Conservation (phyloP, 2,888 invertebrate genomes). For the Odiellus spinosus region DNA sequence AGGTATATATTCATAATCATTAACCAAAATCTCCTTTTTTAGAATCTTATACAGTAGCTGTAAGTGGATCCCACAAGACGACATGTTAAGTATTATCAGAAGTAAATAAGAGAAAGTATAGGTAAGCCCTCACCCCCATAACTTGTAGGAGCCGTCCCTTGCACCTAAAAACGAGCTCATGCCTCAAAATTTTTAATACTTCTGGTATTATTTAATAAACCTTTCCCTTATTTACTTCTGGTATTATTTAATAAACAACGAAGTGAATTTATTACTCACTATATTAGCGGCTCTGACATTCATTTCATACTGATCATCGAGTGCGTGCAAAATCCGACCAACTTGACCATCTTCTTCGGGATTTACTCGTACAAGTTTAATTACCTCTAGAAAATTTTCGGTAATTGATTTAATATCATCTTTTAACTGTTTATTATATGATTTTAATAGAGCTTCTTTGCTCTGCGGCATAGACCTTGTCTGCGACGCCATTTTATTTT, state of each 20-base stretch:
- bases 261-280: constrained; percentile 27
- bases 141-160: too few relatives aligned
- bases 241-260: neutral
- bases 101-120: too few relatives aligned
- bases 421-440: constrained; percentile 81
- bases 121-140: too few relatives aligned
- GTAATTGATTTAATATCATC: constrained; percentile 95
- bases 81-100: too few relatives aligned
- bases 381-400: constrained; percentile 71
- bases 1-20: neutral
- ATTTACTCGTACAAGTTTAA: constrained; percentile 16
- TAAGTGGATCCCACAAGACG: too few relatives aligned
- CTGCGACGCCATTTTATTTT: constrained; percentile 16
- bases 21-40: neutral
- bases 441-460: constrained; percentile 86
- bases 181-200: neutral
- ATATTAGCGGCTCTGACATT: constrained; percentile 92
- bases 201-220: neutral
- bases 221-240: neutral
- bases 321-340: constrained; percentile 75
- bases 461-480: constrained; percentile 61
- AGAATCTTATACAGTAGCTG: too few relatives aligned
- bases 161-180: too few relatives aligned
- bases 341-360: constrained; percentile 30
- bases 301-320: constrained; percentile 93